Percentiles rank a stretch among this genome's conserved stretches.
phyloP scores from a whole-genome alignment of 2,113 vertebrate species.

The Nipponia nippon region DNA sequence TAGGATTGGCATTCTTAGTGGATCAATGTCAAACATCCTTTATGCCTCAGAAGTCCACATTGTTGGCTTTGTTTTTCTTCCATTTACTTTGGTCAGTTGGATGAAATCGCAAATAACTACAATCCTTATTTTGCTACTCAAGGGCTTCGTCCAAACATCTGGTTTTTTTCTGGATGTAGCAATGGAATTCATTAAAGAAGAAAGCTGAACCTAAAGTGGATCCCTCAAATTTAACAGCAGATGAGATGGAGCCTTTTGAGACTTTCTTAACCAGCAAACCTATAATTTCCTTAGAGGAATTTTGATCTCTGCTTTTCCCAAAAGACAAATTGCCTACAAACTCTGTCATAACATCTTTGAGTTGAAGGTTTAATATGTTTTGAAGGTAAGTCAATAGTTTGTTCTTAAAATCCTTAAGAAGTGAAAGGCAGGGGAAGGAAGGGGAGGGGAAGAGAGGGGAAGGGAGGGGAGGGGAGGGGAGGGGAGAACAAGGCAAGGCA shows the following conservation, averaged over 20 bases:
- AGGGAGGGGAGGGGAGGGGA: background rate
- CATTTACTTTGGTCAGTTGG: background rate
- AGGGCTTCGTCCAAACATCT: background rate
- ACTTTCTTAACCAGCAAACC: background rate
- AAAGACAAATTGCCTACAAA: background rate
- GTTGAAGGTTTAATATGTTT: background rate
- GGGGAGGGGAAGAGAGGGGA: background rate
- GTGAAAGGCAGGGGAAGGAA: accelerated
- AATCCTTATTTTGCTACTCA: background rate
- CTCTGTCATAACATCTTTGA: background rate
- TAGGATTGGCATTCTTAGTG: background rate
- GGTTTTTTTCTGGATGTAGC: background rate
- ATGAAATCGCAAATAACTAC: background rate
- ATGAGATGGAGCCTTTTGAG: background rate
- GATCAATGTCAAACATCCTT: background rate
- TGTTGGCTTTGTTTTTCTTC: background rate
- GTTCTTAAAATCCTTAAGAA: background rate
- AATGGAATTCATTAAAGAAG: background rate
- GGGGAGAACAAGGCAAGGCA: background rate
- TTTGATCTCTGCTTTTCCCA: slow-evolving; percentile 18
- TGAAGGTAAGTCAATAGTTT: slow-evolving; percentile 1
- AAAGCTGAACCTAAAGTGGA: background rate
- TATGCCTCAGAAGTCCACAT: background rate
- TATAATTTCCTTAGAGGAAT: slow-evolving; percentile 12
- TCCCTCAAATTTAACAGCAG: background rate